Evolutionary conservation across 1,140 invertebrate species (phyloP).

Genomic region (Macrobrachium rosenbergii): DNA sequence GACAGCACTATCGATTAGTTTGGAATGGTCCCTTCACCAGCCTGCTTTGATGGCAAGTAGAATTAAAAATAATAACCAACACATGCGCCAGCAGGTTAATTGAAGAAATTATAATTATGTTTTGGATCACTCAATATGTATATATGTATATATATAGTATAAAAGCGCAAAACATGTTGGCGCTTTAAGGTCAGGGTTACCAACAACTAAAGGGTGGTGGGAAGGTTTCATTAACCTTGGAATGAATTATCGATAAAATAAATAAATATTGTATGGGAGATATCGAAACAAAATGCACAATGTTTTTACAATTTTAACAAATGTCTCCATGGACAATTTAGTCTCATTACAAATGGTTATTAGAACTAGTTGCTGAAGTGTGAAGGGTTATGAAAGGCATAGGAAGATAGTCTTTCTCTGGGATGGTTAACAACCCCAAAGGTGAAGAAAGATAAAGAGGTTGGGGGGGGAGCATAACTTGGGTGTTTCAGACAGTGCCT

Average conservation of each 20-base stretch:
- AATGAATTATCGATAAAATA: too few species aligned
- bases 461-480: constrained; percentile 37
- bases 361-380: background rate
- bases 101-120: constrained; percentile 25
- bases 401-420: constrained; percentile 12
- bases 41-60: constrained; percentile 49
- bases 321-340: too few species aligned
- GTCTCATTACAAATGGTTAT: too few species aligned
- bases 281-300: too few species aligned
- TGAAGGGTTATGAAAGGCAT: constrained; percentile 27
- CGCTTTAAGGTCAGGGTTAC: background rate
- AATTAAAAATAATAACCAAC: constrained; percentile 30
- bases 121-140: too few species aligned
- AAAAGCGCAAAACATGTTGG: constrained; percentile 21
- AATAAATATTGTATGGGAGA: too few species aligned
- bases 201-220: background rate
- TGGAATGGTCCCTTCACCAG: constrained; percentile 59
- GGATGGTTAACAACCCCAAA: background rate
- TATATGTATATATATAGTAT: constrained; percentile 25
- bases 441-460: background rate
- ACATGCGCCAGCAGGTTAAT: constrained; percentile 39
- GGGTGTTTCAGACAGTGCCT: constrained; percentile 47
- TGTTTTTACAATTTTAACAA: too few species aligned
- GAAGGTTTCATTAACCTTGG: background rate
- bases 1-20: constrained; percentile 54